These are phyloP conservation scores for Stichodactyla mertensii DNA, from an alignment of 64 coral and sea anemone genomes.

Conservation along the genomic window DNA sequence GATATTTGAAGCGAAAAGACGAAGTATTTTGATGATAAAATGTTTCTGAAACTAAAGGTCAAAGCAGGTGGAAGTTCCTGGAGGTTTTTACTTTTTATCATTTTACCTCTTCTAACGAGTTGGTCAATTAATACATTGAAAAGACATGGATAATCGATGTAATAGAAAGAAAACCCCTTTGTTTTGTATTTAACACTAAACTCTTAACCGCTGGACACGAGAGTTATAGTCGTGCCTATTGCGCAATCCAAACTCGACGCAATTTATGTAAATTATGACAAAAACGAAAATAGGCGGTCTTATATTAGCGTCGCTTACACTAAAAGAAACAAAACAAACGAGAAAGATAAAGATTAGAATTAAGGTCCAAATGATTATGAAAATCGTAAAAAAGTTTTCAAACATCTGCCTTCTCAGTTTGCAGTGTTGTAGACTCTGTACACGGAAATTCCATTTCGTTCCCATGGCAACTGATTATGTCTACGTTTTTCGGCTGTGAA, in stretches of 20 bases:
- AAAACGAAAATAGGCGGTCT: neutral
- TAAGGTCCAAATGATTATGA: neutral
- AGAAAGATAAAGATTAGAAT: neutral
- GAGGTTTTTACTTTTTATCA: neutral
- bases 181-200: neutral
- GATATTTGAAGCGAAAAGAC: too few species aligned
- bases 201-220: neutral
- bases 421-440: neutral
- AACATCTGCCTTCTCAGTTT: neutral
- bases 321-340: neutral
- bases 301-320: neutral
- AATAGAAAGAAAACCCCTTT: neutral
- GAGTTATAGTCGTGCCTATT: neutral
- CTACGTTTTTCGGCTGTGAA: neutral
- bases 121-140: neutral
- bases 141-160: neutral
- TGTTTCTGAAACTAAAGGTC: neutral
- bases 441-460: neutral
- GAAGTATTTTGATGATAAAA: neutral
- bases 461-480: neutral
- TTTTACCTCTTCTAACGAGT: neutral
- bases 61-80: neutral
- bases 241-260: neutral
- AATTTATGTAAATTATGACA: neutral
- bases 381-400: neutral